Percentiles rank a stretch among this genome's conserved stretches.
Evolutionary conservation across 2,888 invertebrate species (phyloP).

Genomic region (Sinhomidia bicolor): DNA sequence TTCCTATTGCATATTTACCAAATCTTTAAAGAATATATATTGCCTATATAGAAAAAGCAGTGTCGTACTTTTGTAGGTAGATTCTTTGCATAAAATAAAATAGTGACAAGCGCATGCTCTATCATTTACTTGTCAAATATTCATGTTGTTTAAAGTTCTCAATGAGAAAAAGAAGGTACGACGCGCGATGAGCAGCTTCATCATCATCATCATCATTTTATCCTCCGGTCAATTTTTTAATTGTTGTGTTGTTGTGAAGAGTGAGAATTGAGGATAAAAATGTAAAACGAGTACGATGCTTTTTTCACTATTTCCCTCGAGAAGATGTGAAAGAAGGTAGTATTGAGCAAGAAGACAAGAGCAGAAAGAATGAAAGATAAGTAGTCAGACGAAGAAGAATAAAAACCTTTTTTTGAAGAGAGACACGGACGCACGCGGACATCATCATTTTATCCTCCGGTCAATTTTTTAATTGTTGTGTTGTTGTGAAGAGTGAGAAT

Average conservation of each 20-base stretch:
- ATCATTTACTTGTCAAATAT: conserved; percentile 13
- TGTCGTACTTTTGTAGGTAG: neutral
- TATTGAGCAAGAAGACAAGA: conserved; percentile 3
- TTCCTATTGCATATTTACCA: too few species aligned
- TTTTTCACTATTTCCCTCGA: too few species aligned
- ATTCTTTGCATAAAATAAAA: neutral
- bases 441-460: conserved; percentile 62
- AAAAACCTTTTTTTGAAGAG: too few species aligned
- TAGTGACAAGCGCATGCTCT: neutral
- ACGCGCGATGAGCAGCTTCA: neutral
- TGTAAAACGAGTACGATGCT: neutral
- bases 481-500: neutral
- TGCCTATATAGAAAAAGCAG: too few species aligned
- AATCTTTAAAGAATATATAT: too few species aligned
- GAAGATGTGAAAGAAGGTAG: neutral
- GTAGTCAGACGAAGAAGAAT: too few species aligned
- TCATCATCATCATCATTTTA: conserved; percentile 26
- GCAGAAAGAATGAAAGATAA: too few species aligned
- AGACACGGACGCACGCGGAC: too few species aligned
- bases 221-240: conserved; percentile 58
- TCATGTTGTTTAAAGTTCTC: neutral
- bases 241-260: neutral
- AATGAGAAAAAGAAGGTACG: neutral
- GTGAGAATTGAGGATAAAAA: conserved; percentile 33
- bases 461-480: conserved; percentile 46